phyloP scores from a whole-genome alignment of 2,888 invertebrate genomes.

The Patella pellucida region DNA sequence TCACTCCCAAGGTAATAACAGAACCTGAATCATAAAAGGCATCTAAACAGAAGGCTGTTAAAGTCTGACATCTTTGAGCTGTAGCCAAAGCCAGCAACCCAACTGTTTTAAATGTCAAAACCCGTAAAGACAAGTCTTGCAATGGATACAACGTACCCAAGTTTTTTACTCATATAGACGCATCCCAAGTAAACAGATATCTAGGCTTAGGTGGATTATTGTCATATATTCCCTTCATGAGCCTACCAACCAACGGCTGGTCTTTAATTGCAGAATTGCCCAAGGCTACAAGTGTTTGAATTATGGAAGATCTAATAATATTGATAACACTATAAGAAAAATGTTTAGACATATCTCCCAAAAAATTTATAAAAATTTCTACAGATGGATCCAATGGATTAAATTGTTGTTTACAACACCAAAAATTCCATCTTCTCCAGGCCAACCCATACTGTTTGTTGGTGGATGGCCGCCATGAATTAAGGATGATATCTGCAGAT shows the following conservation, averaged over 20 bases:
- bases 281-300: too few relatives aligned
- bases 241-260: constrained; percentile 13
- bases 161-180: constrained; percentile 25
- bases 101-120: constrained; percentile 29
- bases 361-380: background rate
- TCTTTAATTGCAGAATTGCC: too few relatives aligned
- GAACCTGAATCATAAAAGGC: constrained; percentile 20
- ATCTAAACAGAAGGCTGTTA: constrained; percentile 23
- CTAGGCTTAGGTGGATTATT: constrained; percentile 29
- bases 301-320: background rate
- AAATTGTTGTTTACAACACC: background rate
- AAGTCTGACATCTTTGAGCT: constrained; percentile 32
- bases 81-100: constrained; percentile 24
- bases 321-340: background rate
- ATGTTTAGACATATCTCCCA: background rate
- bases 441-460: too few relatives aligned
- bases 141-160: constrained; percentile 25
- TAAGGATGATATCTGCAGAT: constrained; percentile 12
- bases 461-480: too few relatives aligned
- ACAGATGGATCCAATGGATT: constrained; percentile 23
- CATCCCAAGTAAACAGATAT: constrained; percentile 36
- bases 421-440: too few relatives aligned
- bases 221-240: constrained; percentile 32
- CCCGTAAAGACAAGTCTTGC: constrained; percentile 24
- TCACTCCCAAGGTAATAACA: constrained; percentile 27